A percentile compares a stretch with the other conserved stretches of the same genome.
Conservation (phyloP, 2,888 invertebrate genomes). For the Isoperla grammatica region DNA sequence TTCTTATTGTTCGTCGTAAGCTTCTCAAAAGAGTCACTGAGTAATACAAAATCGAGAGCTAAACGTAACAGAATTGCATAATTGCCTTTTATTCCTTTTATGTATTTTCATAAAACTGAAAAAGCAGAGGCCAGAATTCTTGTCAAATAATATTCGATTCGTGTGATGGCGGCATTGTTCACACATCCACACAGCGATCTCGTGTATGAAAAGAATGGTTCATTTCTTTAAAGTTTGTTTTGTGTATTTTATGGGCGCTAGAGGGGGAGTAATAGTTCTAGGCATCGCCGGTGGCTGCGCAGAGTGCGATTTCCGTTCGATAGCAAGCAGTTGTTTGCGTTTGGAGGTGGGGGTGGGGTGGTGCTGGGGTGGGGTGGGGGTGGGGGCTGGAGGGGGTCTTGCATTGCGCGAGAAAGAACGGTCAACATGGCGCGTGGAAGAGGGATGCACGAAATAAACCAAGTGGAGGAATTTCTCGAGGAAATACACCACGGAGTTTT, state of each 20-base stretch:
- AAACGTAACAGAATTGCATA: too few species aligned
- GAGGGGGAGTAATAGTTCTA: conserved; percentile 12
- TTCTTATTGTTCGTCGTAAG: too few species aligned
- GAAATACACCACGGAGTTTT: conserved; percentile 13
- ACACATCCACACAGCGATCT: too few species aligned
- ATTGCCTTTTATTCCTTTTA: too few species aligned
- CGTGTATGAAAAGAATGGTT: too few species aligned
- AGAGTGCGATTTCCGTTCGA: conserved; percentile 24
- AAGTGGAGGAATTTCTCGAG: conserved; percentile 10
- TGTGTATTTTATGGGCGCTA: conserved; percentile 5
- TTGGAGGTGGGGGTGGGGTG: conserved; percentile 21
- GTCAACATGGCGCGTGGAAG: conserved; percentile 4
- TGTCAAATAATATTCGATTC: too few species aligned
- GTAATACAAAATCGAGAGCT: too few species aligned
- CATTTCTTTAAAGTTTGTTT: conserved; percentile 10
- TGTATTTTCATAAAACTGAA: too few species aligned
- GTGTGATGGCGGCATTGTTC: too few species aligned
- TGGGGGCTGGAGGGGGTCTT: not conserved
- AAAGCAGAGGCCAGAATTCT: too few species aligned
- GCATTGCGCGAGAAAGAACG: not conserved
- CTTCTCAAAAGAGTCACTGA: too few species aligned
- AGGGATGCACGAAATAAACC: conserved; percentile 15
- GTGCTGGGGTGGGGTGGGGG: not conserved
- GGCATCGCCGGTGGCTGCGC: conserved; percentile 11
- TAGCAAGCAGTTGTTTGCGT: conserved; percentile 21